Conservation (phyloP, 2,113 vertebrate genomes). For the Colinus virginianus region DNA sequence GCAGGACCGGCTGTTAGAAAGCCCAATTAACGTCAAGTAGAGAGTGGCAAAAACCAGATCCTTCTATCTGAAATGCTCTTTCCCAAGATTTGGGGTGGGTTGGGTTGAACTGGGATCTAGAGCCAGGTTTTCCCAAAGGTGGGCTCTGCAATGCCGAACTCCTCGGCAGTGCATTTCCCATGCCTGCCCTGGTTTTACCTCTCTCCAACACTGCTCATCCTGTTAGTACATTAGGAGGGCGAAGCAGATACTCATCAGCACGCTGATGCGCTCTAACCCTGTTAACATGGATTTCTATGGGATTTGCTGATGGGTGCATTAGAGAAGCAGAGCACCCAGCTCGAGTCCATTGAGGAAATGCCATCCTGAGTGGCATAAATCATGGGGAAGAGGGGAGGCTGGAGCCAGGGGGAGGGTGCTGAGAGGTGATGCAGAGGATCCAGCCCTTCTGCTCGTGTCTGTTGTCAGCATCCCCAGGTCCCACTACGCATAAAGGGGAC, state of each 20-base stretch:
- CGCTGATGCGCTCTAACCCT: not conserved
- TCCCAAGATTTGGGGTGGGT: not conserved
- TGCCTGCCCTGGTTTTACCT: conserved; percentile 15
- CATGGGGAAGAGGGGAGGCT: not conserved
- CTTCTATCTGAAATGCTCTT: not conserved
- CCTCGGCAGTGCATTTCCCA: fast-evolving
- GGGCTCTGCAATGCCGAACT: not conserved
- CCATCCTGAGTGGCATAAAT: conserved; percentile 6
- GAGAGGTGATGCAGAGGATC: not conserved
- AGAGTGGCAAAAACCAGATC: conserved; percentile 50
- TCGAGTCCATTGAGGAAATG: not conserved
- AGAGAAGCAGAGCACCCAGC: not conserved
- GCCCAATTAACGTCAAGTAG: not conserved
- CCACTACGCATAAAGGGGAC: not conserved
- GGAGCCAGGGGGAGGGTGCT: not conserved
- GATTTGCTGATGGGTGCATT: not conserved
- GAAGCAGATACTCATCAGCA: not conserved
- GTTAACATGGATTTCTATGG: not conserved
- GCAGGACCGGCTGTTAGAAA: conserved; percentile 27
- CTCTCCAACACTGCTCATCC: not conserved
- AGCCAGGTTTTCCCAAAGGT: not conserved
- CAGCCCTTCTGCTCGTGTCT: not conserved
- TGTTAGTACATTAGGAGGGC: conserved; percentile 34
- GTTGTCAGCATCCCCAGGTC: not conserved
- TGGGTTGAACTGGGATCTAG: not conserved